phyloP scores from a whole-genome alignment of 1,140 invertebrate genomes.

The Bilobella aurantiaca region DNA sequence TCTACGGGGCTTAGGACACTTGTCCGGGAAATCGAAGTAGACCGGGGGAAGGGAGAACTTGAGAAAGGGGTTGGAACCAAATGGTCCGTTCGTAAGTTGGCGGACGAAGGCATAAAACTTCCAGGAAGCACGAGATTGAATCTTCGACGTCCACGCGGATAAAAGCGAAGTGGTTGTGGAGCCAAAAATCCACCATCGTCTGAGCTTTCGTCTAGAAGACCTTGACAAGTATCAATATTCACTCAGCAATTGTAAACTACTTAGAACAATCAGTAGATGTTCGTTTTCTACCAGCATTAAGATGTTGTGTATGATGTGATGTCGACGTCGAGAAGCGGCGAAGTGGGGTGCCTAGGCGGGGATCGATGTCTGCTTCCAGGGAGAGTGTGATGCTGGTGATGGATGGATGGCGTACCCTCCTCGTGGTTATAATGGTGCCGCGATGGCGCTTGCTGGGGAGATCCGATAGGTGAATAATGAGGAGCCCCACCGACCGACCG shows the following conservation, averaged over 20 bases:
- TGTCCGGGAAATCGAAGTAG: conserved; percentile 24
- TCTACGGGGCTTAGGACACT: conserved; percentile 30
- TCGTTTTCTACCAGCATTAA: conserved; percentile 21
- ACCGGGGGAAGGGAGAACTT: conserved; percentile 31
- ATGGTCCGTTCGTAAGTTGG: conserved; percentile 21
- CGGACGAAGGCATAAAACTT: conserved; percentile 32
- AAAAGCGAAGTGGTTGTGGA: conserved; percentile 31
- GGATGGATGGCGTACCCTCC: conserved; percentile 31
- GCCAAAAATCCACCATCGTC: conserved; percentile 35
- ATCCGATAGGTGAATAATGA: conserved; percentile 35
- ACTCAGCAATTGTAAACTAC: no score
- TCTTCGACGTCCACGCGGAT: conserved; percentile 31
- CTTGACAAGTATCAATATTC: conserved; percentile 14
- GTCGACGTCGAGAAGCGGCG: conserved; percentile 35
- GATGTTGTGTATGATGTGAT: conserved; percentile 30
- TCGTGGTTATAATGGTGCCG: conserved; percentile 33
- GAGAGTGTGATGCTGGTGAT: conserved; percentile 37
- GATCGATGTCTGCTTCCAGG: conserved; percentile 34
- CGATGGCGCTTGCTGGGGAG: conserved; percentile 31
- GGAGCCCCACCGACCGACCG: conserved; percentile 18
- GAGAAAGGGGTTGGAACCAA: conserved; percentile 31
- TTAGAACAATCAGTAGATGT: no score
- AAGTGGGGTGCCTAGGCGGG: conserved; percentile 44
- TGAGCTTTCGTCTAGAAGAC: conserved; percentile 33
- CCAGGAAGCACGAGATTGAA: conserved; percentile 34